These are phyloP conservation scores for Chaetoderma sp. DNA, from an alignment of 2,888 invertebrate genomes.

Conservation along the genomic window DNA sequence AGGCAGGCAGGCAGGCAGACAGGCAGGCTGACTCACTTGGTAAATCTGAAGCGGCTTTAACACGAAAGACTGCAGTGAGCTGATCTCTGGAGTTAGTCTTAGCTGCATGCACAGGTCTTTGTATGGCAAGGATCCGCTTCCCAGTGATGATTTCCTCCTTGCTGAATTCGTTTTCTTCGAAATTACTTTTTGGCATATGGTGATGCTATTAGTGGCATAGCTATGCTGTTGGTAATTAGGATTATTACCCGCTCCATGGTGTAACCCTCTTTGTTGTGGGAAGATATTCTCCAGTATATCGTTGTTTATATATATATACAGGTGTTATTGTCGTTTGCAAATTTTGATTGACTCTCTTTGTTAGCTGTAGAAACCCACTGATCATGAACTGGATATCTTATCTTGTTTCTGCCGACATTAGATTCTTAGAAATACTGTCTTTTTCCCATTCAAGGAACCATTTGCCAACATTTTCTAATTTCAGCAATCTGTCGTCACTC, in stretches of 20 bases:
- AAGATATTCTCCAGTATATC: slow-evolving; percentile 7
- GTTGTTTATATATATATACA: not conserved
- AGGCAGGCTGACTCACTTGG: too few relatives aligned
- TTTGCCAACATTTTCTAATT: not conserved
- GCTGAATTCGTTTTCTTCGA: not conserved
- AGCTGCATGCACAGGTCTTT: not conserved
- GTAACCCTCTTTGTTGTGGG: slow-evolving; percentile 1
- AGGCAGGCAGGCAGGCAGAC: too few relatives aligned
- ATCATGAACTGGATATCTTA: not conserved
- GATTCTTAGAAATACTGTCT: not conserved
- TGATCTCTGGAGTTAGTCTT: too few relatives aligned
- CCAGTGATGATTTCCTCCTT: not conserved
- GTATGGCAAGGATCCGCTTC: not conserved
- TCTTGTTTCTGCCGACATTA: not conserved
- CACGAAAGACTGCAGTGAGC: too few relatives aligned
- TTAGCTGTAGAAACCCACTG: not conserved
- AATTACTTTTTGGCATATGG: slow-evolving; percentile 1
- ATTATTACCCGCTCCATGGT: not conserved
- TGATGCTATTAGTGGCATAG: slow-evolving; percentile 9
- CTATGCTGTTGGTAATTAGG: slow-evolving; percentile 13
- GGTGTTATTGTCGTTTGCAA: not conserved
- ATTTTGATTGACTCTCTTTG: not conserved
- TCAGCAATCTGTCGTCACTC: not conserved
- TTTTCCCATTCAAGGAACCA: not conserved
- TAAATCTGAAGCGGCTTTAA: too few relatives aligned